Evolutionary conservation across 2,113 vertebrate genomes (phyloP), one percentile per base, ranked within the genome.

Genomic region (Stegostoma tigrinum): DNA sequence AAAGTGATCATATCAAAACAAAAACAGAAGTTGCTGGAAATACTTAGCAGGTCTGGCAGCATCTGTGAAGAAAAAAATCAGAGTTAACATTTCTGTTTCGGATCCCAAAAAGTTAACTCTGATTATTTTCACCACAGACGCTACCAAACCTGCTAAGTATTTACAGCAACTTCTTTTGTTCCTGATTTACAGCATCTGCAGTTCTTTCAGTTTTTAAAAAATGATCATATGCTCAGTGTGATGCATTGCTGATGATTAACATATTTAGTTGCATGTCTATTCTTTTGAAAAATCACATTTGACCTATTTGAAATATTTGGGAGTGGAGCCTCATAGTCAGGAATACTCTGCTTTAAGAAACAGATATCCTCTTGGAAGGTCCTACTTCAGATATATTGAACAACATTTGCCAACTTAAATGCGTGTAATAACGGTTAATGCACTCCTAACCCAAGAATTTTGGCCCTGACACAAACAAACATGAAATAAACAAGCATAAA

Each of bases 191-290:
- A 48, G 48, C 48, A 48, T 48, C 48, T 3, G 48, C 48, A 48
- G 48, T 48, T 48, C 48, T 48, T 48, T 48, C 48, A 48, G 48
- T 48, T 48, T 48, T 48, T 48, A 48, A 24, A 89, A 89, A 55
- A 45, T 55, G 48, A 55, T 55, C 45, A 27, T 7, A 24, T 48
- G 21, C 83, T 48, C 15, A 38, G 38, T 23, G 78, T 38, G 78
- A 15, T 96, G 96, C 97, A 97, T 96, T 97, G 96, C 96, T 97
- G 96, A 96, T 96, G 96, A 42, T 66, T 86, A 86, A 97, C 27
- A 97, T 97, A 97, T 96, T 97, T 98, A 97, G 66, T 97, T 86
- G 70, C 21, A 61, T 96, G 66, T 96, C 80, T 96, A 97, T 96
- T 96, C 80, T 96, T 97, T 96, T 87, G 96, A 96, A 97, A 90